Evolutionary conservation across 1,140 invertebrate genomes (phyloP).

Genomic region (Procambarus virginalis): DNA sequence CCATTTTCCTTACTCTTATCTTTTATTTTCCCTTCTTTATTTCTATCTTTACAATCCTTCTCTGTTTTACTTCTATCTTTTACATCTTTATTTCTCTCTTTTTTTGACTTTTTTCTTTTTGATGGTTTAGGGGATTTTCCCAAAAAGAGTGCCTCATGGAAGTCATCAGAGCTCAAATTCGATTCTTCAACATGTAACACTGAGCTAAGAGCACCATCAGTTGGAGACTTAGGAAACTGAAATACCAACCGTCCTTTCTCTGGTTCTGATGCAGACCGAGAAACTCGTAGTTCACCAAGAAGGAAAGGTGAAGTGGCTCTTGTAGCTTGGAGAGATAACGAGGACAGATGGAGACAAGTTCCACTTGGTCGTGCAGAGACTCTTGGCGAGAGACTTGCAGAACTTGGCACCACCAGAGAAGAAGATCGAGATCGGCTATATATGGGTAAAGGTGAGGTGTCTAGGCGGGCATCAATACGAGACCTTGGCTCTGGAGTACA

Average conservation of each 20-base stretch:
- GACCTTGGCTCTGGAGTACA: constrained; percentile 70
- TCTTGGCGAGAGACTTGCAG: constrained; percentile 49
- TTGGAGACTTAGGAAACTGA: constrained; percentile 78
- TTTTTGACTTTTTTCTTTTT: constrained; percentile 68
- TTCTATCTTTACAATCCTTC: constrained; percentile 55
- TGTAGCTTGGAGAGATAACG: constrained; percentile 71
- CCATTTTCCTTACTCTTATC: constrained; percentile 64
- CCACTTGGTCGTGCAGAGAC: constrained; percentile 46
- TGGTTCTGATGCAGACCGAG: constrained; percentile 77
- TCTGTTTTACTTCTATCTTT: constrained; percentile 59
- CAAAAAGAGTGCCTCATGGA: constrained; percentile 79
- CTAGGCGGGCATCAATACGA: constrained; percentile 51
- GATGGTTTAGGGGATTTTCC: constrained; percentile 76
- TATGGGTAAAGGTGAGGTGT: constrained; percentile 67
- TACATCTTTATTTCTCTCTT: constrained; percentile 66
- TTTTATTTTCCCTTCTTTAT: constrained; percentile 44
- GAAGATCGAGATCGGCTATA: constrained; percentile 68
- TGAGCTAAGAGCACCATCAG: constrained; percentile 78
- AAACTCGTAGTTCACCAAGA: constrained; percentile 70
- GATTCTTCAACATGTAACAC: constrained; percentile 79
- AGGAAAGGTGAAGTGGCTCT: constrained; percentile 72
- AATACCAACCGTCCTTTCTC: constrained; percentile 77
- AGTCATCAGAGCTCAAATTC: constrained; percentile 79
- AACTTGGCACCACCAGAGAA: constrained; percentile 65
- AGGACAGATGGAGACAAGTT: constrained; percentile 68